Percentiles rank a stretch among this genome's conserved stretches.
These are phyloP conservation scores for Phrynocephalus forsythii DNA, from an alignment of 2,797 vertebrate species.

Conservation along the genomic window DNA sequence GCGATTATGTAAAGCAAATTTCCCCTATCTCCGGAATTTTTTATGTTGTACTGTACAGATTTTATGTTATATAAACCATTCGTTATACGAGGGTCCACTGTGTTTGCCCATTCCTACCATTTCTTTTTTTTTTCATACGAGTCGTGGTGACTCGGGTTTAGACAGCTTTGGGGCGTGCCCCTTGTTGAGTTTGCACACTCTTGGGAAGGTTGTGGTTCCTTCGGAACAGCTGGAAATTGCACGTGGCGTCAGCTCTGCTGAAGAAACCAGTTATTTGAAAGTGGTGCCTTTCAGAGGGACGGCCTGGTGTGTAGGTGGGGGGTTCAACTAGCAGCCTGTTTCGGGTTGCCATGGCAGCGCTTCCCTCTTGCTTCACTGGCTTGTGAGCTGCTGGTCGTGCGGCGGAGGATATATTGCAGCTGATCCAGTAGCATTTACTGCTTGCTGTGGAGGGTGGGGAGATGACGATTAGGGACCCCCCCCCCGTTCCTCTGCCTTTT, in stretches of 20 bases:
- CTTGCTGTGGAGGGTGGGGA: background rate
- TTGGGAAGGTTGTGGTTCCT: background rate
- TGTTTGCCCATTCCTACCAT: background rate
- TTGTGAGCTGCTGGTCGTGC: slow-evolving; percentile 85
- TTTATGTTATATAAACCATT: no score
- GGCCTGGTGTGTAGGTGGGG: slow-evolving; percentile 77
- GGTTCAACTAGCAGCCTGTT: slow-evolving; percentile 88
- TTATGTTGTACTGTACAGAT: no score
- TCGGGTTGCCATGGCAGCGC: slow-evolving; percentile 90
- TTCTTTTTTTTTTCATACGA: background rate
- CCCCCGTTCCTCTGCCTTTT: slow-evolving; percentile 9
- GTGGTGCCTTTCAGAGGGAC: slow-evolving; percentile 48
- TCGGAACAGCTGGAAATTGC: background rate
- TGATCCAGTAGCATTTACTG: background rate
- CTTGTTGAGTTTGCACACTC: background rate
- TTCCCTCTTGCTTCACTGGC: slow-evolving; percentile 86
- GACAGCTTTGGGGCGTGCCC: background rate
- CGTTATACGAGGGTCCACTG: no score
- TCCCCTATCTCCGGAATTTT: no score
- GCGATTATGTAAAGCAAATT: no score
- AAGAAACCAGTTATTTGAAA: slow-evolving; percentile 56
- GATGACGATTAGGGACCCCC: background rate
- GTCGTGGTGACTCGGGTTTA: background rate
- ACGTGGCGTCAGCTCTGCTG: background rate
- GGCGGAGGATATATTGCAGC: slow-evolving; percentile 75